phyloP scores from a whole-genome alignment of 2,113 vertebrate species.

The Oryzias celebensis region DNA sequence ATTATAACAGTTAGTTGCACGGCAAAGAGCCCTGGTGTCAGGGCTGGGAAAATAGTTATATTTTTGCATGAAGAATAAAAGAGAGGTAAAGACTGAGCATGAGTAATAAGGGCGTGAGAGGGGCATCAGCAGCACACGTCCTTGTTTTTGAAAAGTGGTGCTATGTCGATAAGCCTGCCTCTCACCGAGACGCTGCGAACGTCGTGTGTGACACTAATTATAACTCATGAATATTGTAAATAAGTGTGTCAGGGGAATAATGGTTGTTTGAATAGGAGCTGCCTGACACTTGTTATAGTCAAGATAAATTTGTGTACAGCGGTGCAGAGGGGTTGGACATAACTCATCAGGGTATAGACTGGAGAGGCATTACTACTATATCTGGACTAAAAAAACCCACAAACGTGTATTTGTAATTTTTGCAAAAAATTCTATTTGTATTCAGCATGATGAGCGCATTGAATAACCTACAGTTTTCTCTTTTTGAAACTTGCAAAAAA shows the following conservation, averaged over 20 bases:
- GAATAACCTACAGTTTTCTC: neutral
- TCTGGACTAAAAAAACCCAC: neutral
- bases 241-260: conserved; percentile 43
- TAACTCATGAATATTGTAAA: conserved; percentile 65
- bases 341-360: neutral
- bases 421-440: neutral
- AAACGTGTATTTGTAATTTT: neutral
- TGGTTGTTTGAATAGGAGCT: conserved; percentile 48
- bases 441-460: neutral
- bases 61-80: conserved; percentile 41
- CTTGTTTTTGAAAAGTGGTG: conserved; percentile 36
- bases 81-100: neutral
- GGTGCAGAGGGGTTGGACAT: neutral
- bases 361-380: neutral
- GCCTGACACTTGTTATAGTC: conserved; percentile 44
- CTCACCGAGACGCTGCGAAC: conserved; percentile 53
- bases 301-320: conserved; percentile 20
- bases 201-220: conserved; percentile 69
- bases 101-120: conserved; percentile 33
- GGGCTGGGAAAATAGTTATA: conserved; percentile 49
- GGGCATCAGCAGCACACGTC: conserved; percentile 18
- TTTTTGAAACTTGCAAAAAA: neutral
- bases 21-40: conserved; percentile 35
- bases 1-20: conserved; percentile 59
- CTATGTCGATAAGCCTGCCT: conserved; percentile 56